These are phyloP conservation scores for Rhynchonema sp. DNA, from an alignment of 2,888 invertebrate genomes.

Conservation along the genomic window DNA sequence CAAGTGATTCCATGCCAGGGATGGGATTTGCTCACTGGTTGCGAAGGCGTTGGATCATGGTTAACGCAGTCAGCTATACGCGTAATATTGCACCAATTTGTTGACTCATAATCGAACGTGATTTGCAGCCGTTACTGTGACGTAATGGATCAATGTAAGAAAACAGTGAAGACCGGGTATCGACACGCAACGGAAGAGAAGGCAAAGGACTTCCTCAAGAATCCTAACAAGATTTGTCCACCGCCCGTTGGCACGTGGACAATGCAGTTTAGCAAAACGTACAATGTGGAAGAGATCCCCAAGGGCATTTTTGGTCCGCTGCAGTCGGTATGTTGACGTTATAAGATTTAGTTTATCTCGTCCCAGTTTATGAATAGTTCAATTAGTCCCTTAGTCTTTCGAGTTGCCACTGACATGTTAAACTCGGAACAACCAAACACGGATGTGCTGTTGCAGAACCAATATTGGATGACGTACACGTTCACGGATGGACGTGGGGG, in stretches of 20 bases:
- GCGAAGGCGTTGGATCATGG: conserved; percentile 28
- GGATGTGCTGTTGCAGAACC: conserved; percentile 17
- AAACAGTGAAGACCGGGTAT: conserved; percentile 24
- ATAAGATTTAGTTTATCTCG: background rate
- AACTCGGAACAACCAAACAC: too few species aligned
- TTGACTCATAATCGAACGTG: background rate
- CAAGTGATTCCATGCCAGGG: conserved; percentile 28
- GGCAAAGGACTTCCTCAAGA: conserved; percentile 17
- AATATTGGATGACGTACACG: conserved; percentile 28
- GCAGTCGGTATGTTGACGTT: conserved; percentile 17
- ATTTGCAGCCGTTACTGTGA: conserved; percentile 23
- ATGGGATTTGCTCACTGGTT: conserved; percentile 27
- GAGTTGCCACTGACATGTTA: background rate
- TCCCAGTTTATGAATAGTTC: background rate
- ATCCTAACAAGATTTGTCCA: conserved; percentile 19
- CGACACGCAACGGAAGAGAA: conserved; percentile 24
- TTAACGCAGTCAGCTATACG: background rate
- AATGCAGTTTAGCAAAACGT: conserved; percentile 27
- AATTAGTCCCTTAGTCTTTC: background rate
- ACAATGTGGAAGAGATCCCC: conserved; percentile 25
- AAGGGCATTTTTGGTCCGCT: conserved; percentile 27
- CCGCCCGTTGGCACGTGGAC: conserved; percentile 19
- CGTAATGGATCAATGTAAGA: conserved; percentile 25
- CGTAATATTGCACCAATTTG: background rate
- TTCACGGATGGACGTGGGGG: conserved; percentile 25